Conservation (phyloP, 2,797 vertebrate genomes). For the Columba guinea region DNA sequence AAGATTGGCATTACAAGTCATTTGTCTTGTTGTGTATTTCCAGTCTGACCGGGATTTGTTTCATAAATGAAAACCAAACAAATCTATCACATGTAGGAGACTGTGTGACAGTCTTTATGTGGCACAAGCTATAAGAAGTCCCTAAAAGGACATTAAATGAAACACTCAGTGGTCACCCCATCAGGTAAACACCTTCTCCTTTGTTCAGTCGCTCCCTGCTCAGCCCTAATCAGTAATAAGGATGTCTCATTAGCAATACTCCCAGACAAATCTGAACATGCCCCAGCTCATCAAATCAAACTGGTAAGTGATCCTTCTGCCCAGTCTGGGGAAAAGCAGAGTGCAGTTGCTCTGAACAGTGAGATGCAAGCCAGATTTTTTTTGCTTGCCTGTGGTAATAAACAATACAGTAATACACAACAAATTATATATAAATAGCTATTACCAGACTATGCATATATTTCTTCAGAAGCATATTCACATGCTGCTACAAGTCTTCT, state of each 20-base stretch:
- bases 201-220: neutral
- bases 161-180: neutral
- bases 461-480: neutral
- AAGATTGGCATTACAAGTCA: neutral
- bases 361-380: neutral
- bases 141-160: neutral
- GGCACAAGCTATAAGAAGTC: neutral
- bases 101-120: neutral
- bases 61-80: neutral
- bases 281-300: neutral
- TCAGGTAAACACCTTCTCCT: neutral
- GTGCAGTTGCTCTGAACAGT: neutral
- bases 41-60: neutral
- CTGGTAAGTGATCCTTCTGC: neutral
- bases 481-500: neutral
- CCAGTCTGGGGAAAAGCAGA: neutral
- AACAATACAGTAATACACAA: neutral
- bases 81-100: neutral
- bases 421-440: neutral
- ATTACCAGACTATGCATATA: neutral
- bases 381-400: neutral
- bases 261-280: neutral
- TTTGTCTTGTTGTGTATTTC: neutral
- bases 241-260: neutral
- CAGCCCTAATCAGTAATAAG: neutral